phyloP scores from a whole-genome alignment of 2,888 invertebrate genomes.

The Idaea aversata region DNA sequence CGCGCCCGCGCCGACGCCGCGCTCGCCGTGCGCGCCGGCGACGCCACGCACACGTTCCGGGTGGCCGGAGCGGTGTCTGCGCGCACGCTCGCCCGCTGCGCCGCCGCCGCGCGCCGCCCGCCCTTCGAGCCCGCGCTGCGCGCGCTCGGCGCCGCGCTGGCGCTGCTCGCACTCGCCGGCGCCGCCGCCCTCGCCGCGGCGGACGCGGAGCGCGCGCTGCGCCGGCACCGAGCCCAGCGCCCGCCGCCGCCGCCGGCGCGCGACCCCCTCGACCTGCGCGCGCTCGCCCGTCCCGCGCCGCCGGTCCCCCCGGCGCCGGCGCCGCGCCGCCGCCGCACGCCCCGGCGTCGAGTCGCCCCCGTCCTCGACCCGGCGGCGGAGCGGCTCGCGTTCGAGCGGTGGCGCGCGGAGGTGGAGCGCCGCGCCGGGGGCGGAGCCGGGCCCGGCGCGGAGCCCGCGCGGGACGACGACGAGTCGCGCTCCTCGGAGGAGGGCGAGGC shows the following conservation, averaged over 20 bases:
- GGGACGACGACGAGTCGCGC: slow-evolving; percentile 48
- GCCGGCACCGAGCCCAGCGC: slow-evolving; percentile 28
- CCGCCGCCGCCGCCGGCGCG: slow-evolving; percentile 60
- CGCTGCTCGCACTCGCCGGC: slow-evolving; percentile 74
- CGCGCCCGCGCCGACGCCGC: slow-evolving; percentile 48
- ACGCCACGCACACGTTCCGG: slow-evolving; percentile 40
- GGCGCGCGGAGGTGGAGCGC: slow-evolving; percentile 56
- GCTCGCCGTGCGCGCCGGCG: slow-evolving; percentile 48
- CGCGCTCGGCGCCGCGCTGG: slow-evolving; percentile 69
- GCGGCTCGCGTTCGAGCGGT: slow-evolving; percentile 62
- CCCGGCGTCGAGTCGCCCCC: slow-evolving; percentile 32
- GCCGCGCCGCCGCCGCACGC: slow-evolving; percentile 36
- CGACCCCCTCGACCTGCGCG: slow-evolving; percentile 42
- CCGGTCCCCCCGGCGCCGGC: slow-evolving; percentile 28
- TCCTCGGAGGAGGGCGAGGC: slow-evolving; percentile 48
- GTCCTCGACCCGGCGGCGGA: slow-evolving; percentile 50
- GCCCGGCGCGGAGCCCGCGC: slow-evolving; percentile 19
- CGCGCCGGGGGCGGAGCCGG: slow-evolving; percentile 34
- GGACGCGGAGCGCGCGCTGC: slow-evolving; percentile 40
- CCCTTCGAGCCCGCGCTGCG: slow-evolving; percentile 76
- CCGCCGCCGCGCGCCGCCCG: slow-evolving; percentile 64
- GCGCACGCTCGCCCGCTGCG: slow-evolving; percentile 40
- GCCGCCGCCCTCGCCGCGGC: slow-evolving; percentile 53
- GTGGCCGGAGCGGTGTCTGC: slow-evolving; percentile 54
- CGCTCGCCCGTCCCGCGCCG: slow-evolving; percentile 28